Conservation (phyloP, 2,113 vertebrate species). For the Myrmecophaga tridactyla region DNA sequence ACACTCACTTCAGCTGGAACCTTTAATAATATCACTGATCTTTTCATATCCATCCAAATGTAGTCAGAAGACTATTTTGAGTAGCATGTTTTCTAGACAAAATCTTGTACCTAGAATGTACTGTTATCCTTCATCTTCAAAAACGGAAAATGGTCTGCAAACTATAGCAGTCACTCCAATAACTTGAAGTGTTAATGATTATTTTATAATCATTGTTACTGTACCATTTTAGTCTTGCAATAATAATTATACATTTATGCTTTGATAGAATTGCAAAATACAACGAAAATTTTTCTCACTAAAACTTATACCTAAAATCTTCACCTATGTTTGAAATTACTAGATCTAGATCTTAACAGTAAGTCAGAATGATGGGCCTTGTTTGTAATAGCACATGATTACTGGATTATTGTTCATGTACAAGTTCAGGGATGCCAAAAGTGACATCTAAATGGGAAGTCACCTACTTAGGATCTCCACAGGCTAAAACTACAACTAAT, state of each 20-base stretch:
- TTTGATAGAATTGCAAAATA: background rate
- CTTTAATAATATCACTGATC: slow-evolving; percentile 12
- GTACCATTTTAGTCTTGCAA: background rate
- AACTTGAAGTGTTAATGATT: background rate
- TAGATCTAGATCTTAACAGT: background rate
- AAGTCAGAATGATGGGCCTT: background rate
- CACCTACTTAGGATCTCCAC: background rate
- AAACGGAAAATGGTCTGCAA: background rate
- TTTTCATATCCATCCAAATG: background rate
- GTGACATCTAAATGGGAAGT: background rate
- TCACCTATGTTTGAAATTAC: background rate
- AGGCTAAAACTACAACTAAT: background rate
- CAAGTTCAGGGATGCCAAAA: background rate
- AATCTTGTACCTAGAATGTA: background rate
- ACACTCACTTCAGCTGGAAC: background rate
- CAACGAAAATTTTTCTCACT: background rate
- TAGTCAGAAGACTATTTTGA: background rate
- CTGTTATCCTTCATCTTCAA: background rate
- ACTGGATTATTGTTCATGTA: background rate
- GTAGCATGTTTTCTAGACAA: background rate
- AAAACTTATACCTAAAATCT: background rate
- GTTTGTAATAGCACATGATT: background rate
- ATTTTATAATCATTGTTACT: background rate
- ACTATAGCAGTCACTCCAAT: background rate
- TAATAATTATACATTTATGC: background rate